phyloP scores from a whole-genome alignment of 2,113 vertebrate genomes.

The Baryphthengus martii region DNA sequence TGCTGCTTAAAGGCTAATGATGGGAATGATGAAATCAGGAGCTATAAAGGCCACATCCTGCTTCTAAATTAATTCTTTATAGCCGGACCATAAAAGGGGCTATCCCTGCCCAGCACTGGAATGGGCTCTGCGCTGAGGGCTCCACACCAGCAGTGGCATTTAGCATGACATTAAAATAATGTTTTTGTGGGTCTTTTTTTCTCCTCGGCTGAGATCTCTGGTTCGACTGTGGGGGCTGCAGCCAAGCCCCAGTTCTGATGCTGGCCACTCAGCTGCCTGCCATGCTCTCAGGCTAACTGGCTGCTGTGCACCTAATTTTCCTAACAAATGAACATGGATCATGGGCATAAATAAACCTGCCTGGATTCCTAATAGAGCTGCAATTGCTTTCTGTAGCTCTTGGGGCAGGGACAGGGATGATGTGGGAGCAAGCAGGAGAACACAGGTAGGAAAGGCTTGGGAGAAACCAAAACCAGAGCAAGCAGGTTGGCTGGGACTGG shows the following conservation, averaged over 20 bases:
- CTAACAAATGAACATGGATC: fast-evolving
- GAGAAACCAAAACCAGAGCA: background rate
- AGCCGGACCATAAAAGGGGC: background rate
- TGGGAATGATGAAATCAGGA: background rate
- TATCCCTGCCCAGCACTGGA: background rate
- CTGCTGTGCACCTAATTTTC: background rate
- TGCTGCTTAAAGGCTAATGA: slow-evolving; percentile 14
- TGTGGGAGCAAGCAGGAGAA: background rate
- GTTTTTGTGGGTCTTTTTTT: background rate
- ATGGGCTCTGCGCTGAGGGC: background rate
- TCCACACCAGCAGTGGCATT: background rate
- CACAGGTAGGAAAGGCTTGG: background rate
- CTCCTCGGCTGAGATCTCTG: background rate
- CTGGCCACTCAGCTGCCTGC: fast-evolving
- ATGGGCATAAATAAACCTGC: background rate
- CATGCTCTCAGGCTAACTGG: background rate
- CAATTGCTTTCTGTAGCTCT: background rate
- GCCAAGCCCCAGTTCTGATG: background rate
- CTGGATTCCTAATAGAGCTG: background rate
- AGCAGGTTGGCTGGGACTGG: background rate
- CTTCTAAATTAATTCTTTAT: slow-evolving; percentile 33
- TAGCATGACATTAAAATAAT: background rate
- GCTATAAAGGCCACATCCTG: background rate
- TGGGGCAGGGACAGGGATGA: background rate
- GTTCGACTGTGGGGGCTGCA: background rate